Conservation (phyloP, 2,797 vertebrate genomes). For the Glyptemys insculpta region DNA sequence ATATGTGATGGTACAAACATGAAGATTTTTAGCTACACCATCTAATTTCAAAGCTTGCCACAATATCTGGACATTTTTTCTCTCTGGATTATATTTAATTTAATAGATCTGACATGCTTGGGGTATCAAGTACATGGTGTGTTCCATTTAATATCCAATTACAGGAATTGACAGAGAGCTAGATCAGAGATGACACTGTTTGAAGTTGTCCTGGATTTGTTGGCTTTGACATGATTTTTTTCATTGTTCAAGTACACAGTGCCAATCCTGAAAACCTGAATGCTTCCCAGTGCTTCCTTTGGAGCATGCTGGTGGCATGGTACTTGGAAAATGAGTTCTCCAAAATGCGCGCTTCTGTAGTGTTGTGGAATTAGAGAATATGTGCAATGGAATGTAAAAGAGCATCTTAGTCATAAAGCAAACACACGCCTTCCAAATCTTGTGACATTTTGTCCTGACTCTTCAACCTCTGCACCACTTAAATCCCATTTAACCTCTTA, state of each 20-base stretch:
- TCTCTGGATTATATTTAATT: not conserved
- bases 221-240: slow-evolving; percentile 34
- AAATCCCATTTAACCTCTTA: not conserved
- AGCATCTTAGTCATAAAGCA: slow-evolving; percentile 51
- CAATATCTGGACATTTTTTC: not conserved
- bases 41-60: slow-evolving; percentile 3
- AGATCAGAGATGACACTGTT: slow-evolving; percentile 24
- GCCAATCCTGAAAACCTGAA: slow-evolving; percentile 11
- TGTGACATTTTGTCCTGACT: slow-evolving; percentile 30
- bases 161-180: not conserved
- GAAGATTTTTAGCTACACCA: not conserved
- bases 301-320: not conserved
- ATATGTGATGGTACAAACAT: not conserved
- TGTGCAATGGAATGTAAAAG: slow-evolving; percentile 37
- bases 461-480: not conserved
- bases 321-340: not conserved
- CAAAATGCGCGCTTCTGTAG: not conserved
- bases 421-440: not conserved
- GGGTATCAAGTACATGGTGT: not conserved
- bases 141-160: slow-evolving; percentile 29
- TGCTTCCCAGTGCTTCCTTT: slow-evolving; percentile 7
- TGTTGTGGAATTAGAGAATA: slow-evolving; percentile 1
- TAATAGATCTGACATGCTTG: slow-evolving; percentile 21
- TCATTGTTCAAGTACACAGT: not conserved
- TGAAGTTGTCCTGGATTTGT: slow-evolving; percentile 16